A percentile compares a stretch with the other conserved stretches of the same genome.
phyloP scores from a whole-genome alignment of 2,797 vertebrate species.

The Aphelocoma californica region DNA sequence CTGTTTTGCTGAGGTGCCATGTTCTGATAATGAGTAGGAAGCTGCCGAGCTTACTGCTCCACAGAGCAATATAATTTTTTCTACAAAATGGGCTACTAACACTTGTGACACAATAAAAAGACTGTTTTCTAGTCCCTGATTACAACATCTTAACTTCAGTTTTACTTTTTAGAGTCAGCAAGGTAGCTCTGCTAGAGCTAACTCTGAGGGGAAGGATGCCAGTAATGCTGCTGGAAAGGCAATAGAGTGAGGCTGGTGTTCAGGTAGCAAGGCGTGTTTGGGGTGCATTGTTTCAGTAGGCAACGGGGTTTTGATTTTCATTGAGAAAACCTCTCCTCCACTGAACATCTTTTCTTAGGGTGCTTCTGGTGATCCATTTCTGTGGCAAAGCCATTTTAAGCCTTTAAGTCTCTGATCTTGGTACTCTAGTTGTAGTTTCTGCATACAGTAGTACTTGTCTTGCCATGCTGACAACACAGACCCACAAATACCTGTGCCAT shows the following conservation, averaged over 20 bases:
- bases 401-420: not conserved
- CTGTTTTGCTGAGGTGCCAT: not conserved
- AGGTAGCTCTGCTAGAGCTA: not conserved
- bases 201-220: not conserved
- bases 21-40: not conserved
- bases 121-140: not conserved
- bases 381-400: not conserved
- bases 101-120: not conserved
- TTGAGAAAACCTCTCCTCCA: not conserved
- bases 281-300: not conserved
- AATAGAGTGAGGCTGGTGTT: not conserved
- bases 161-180: not conserved
- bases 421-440: not conserved
- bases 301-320: not conserved
- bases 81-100: not conserved
- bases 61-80: not conserved
- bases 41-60: not conserved
- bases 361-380: not conserved
- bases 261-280: not conserved
- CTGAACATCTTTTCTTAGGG: not conserved
- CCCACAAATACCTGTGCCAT: rapidly evolving
- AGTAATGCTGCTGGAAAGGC: not conserved
- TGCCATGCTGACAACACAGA: not conserved
- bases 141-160: not conserved
- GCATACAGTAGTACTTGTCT: not conserved